Evolutionary conservation across 2,113 vertebrate species (phyloP).

Genomic region (Dicerorhinus sumatrensis): DNA sequence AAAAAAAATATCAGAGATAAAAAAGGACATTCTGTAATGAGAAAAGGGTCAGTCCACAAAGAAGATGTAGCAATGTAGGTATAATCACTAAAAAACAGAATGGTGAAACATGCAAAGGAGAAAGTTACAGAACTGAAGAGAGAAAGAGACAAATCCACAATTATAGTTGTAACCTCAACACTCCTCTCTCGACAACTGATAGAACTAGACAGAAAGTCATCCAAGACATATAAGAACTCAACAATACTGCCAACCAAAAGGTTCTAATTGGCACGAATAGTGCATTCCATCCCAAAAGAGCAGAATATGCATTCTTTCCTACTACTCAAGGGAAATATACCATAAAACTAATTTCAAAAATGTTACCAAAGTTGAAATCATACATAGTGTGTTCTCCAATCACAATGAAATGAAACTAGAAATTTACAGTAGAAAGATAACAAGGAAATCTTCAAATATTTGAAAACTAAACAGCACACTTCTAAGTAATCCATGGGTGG

Average conservation of each 20-base stretch:
- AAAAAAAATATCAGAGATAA: neutral
- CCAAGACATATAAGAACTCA: neutral
- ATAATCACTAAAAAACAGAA: no score
- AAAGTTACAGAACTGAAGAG: no score
- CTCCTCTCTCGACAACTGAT: no score
- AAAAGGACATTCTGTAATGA: neutral
- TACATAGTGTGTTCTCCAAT: neutral
- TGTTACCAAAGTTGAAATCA: neutral
- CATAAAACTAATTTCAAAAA: neutral
- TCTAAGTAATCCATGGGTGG: neutral
- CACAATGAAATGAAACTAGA: neutral
- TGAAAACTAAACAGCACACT: neutral
- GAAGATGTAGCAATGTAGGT: neutral
- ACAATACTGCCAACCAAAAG: neutral
- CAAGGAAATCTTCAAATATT: neutral
- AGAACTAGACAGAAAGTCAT: neutral
- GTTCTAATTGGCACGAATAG: neutral
- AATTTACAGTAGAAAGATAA: neutral
- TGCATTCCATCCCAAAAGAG: no score
- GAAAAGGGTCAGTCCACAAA: neutral
- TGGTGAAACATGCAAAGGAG: no score
- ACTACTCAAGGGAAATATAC: neutral
- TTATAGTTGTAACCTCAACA: no score
- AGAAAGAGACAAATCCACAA: no score
- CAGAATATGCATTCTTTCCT: neutral